Evolutionary conservation across 2,888 invertebrate species (phyloP), one percentile per base, ranked within the genome.

Genomic region (Philhelius pedissequus): DNA sequence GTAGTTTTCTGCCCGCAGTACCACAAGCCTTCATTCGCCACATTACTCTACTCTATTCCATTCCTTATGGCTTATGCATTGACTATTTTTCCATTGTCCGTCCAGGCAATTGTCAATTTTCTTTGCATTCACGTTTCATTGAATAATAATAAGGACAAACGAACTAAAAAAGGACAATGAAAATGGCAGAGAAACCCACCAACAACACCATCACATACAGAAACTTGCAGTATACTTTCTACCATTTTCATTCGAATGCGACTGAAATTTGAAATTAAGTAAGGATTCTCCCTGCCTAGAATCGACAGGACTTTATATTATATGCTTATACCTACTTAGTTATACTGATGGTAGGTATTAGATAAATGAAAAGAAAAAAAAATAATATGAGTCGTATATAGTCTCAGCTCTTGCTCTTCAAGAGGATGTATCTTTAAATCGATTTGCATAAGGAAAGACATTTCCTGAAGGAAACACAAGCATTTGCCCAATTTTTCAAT

Each of bases 121-220:
- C 62, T 30, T 30, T 64, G 52, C 15, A 35, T 52, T 74, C 43
- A 75, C 74, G 70, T 73, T 79, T 66, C 69, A 74, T 79, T 83
- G 83, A 74, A 83, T 78, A 83, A 83, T 78, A 78, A 78, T 62
- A 68, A 73, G 62, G 68, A 62, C 69, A 64, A 66, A 64, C 66
- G 40, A 50, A 62, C 2, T 11, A 32, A 1, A 22, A 43, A 48
- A 38, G 38, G 48, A 56, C 45, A 52, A 58, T 13, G 15, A 32
- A 22, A 15, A 66, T 43, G 40, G 6, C 15, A 40, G 7, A 40
- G 15, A 40, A 6, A 40, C 6, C 15, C 15, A 40, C n/a, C 15
- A 15, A n/a, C n/a, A 1, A 35, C 15, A 38, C 6, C 7, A 15
- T 38, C 38, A 38, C 5, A n/a, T 13, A 38, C 6, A 38, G n/a